phyloP scores from a whole-genome alignment of 2,797 vertebrate species.

The Morelia viridis region DNA sequence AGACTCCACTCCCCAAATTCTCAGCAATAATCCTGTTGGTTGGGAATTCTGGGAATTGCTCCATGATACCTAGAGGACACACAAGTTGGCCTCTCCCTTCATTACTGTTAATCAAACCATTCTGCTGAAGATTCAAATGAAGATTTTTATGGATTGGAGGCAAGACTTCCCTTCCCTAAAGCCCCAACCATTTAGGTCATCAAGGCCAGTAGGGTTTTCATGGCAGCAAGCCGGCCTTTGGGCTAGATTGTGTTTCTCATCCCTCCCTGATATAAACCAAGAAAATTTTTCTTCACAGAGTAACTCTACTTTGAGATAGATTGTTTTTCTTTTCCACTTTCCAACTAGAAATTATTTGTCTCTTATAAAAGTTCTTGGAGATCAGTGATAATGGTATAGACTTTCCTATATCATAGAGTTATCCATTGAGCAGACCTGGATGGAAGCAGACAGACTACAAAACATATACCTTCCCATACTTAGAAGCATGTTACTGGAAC shows the following conservation, averaged over 20 bases:
- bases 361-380: background rate
- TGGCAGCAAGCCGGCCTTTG: background rate
- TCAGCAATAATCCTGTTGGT: too few relatives aligned
- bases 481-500: background rate
- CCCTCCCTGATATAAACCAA: background rate
- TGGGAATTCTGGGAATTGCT: too few relatives aligned
- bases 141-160: background rate
- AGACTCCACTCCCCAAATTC: too few relatives aligned
- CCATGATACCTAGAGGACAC: too few relatives aligned
- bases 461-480: background rate
- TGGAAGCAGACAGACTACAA: background rate
- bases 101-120: background rate
- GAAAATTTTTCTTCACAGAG: background rate
- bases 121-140: background rate
- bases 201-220: background rate
- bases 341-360: background rate
- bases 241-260: background rate
- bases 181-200: background rate
- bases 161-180: background rate
- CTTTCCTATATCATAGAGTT: background rate
- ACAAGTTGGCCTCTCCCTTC: too few relatives aligned
- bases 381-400: background rate
- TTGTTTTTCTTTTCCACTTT: constrained; percentile 4
- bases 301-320: constrained; percentile 9
- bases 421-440: background rate